These are phyloP conservation scores for Girardinichthys multiradiatus DNA, from an alignment of 2,113 vertebrate species.

Conservation along the genomic window DNA sequence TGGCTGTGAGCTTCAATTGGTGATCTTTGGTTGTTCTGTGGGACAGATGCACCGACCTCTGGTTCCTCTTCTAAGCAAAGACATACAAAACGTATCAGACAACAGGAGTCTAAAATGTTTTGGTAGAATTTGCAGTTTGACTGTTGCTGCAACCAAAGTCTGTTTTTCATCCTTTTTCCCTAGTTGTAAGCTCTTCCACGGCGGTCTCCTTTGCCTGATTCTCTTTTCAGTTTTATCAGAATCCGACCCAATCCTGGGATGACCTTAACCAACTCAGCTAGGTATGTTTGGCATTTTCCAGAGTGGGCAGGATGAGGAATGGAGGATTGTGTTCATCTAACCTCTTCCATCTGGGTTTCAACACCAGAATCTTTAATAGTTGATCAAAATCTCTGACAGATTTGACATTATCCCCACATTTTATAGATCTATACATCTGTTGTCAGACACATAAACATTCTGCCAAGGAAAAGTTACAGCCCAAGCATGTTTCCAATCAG, in stretches of 20 bases:
- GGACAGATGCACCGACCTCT: too few relatives aligned
- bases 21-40: too few relatives aligned
- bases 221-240: too few relatives aligned
- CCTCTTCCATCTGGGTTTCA: constrained; percentile 64
- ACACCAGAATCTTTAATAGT: constrained; percentile 55
- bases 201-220: background rate
- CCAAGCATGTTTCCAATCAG: constrained; percentile 33
- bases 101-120: too few relatives aligned
- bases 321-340: constrained; percentile 44
- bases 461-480: constrained; percentile 46
- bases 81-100: background rate
- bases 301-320: constrained; percentile 14
- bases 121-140: too few relatives aligned
- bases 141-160: background rate
- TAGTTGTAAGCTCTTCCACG: too few relatives aligned
- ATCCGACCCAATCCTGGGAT: too few relatives aligned
- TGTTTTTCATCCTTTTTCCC: too few relatives aligned
- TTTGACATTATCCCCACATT: constrained; percentile 50
- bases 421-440: constrained; percentile 48
- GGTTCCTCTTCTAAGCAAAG: too few relatives aligned
- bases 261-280: too few relatives aligned
- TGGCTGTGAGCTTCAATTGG: too few relatives aligned
- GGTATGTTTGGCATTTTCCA: constrained; percentile 55
- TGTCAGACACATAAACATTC: constrained; percentile 63
- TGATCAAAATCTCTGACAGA: constrained; percentile 35